Percentiles rank a stretch among this genome's conserved stretches.
These are phyloP conservation scores for Petaurus breviceps DNA, from an alignment of 2,113 vertebrate species.

Conservation along the genomic window DNA sequence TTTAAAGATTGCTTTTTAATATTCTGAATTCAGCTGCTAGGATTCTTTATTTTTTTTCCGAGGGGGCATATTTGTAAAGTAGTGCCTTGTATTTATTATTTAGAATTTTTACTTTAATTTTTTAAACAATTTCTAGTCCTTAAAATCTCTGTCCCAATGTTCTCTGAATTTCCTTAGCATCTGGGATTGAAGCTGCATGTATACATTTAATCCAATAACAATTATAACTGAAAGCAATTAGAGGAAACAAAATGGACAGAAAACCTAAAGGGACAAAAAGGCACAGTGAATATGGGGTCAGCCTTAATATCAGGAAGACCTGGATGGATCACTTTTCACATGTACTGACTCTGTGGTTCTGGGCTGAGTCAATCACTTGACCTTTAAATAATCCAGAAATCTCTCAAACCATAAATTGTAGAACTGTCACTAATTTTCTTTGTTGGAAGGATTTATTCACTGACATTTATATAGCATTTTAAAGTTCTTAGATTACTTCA, in stretches of 20 bases:
- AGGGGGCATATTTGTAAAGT: neutral
- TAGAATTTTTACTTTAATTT: neutral
- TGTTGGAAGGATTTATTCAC: neutral
- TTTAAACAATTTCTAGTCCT: neutral
- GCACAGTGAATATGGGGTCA: neutral
- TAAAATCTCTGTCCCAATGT: neutral
- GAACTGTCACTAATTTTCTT: neutral
- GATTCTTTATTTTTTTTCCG: neutral
- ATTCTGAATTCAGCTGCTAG: neutral
- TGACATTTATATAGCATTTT: neutral
- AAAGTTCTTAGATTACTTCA: neutral
- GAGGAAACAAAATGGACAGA: neutral
- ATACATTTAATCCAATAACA: neutral
- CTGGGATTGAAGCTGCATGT: neutral
- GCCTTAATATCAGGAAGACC: neutral
- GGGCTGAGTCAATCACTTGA: neutral
- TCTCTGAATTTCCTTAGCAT: neutral
- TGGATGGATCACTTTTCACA: neutral
- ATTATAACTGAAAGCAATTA: neutral
- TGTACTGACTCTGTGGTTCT: neutral
- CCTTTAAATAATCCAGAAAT: neutral
- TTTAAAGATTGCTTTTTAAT: neutral
- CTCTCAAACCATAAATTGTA: neutral
- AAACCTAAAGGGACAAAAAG: neutral
- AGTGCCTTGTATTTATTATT: neutral